phyloP scores from a whole-genome alignment of 2,113 vertebrate species.

The Pachypanchax playfairii region DNA sequence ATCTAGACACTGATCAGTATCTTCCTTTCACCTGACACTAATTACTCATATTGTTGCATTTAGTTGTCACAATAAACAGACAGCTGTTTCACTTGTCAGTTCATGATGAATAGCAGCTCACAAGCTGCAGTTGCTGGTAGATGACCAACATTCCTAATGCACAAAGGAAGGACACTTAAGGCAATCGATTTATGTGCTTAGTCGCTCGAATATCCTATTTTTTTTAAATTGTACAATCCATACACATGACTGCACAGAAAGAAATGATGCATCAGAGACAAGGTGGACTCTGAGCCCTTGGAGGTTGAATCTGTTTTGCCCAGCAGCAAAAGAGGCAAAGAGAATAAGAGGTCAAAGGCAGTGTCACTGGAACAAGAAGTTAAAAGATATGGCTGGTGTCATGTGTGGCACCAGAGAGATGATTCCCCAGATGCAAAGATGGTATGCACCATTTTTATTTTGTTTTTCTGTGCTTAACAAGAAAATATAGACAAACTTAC shows the following conservation, averaged over 20 bases:
- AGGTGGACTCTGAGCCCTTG: not conserved
- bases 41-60: not conserved
- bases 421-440: no score
- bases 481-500: constrained; percentile 4
- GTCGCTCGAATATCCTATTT: constrained; percentile 20
- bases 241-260: constrained; percentile 13
- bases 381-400: constrained; percentile 8
- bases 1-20: constrained; percentile 2
- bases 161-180: constrained; percentile 8
- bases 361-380: not conserved
- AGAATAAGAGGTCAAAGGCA: constrained; percentile 38
- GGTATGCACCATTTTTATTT: no score
- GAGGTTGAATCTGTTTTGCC: constrained; percentile 21
- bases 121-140: constrained; percentile 6
- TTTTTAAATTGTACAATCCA: constrained; percentile 1
- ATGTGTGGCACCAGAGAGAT: constrained; percentile 15
- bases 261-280: constrained; percentile 14
- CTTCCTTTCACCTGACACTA: not conserved
- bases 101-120: not conserved
- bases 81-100: no score
- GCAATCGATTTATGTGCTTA: not conserved
- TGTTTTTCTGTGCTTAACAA: no score
- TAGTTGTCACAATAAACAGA: not conserved
- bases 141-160: constrained; percentile 16
- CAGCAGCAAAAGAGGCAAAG: constrained; percentile 13